phyloP scores from a whole-genome alignment of 2,113 vertebrate genomes.

The Vombatus ursinus region DNA sequence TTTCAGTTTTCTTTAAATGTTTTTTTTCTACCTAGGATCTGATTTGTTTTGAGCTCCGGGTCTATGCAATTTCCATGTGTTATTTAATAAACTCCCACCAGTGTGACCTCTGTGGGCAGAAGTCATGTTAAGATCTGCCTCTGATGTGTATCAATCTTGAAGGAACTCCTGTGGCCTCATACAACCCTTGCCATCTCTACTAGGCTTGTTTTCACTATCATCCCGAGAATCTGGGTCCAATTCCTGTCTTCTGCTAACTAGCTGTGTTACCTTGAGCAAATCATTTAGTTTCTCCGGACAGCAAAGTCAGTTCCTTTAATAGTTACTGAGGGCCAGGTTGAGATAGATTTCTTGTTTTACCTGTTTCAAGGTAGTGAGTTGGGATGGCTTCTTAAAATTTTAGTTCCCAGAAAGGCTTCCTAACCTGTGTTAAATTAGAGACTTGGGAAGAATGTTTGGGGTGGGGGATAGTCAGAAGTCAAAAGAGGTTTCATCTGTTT shows the following conservation, averaged over 20 bases:
- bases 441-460: neutral
- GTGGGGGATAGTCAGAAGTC: conserved; percentile 4
- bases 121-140: conserved; percentile 34
- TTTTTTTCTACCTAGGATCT: conserved; percentile 32
- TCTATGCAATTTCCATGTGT: conserved; percentile 41
- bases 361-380: conserved; percentile 42
- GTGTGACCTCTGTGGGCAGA: conserved; percentile 38
- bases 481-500: conserved; percentile 50
- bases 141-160: conserved; percentile 41
- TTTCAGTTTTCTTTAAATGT: conserved; percentile 40
- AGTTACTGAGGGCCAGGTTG: conserved; percentile 32
- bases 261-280: neutral
- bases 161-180: conserved; percentile 39
- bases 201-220: conserved; percentile 37
- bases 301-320: conserved; percentile 34
- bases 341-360: conserved; percentile 56
- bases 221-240: neutral
- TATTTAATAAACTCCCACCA: conserved; percentile 11
- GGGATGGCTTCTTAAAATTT: neutral
- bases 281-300: neutral
- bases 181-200: conserved; percentile 9
- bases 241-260: neutral
- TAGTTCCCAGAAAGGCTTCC: neutral
- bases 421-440: conserved; percentile 21
- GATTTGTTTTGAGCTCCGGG: conserved; percentile 29